Conservation (phyloP, 2,888 invertebrate genomes). For the Apodemia duryi region DNA sequence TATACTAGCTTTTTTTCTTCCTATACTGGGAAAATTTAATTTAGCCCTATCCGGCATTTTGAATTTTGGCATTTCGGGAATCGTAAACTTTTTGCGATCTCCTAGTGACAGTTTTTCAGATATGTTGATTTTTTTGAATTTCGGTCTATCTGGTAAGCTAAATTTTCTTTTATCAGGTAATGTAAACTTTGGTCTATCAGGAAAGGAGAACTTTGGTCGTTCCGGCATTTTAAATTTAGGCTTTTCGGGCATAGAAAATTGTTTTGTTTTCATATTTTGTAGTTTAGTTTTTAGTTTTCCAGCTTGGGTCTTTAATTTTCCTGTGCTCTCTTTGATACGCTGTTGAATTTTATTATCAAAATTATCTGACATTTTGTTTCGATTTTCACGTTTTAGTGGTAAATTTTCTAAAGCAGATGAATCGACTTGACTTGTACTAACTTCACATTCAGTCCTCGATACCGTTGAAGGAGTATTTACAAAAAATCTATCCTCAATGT, state of each 20-base stretch:
- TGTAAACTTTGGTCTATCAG: slow-evolving; percentile 79
- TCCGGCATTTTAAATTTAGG: slow-evolving; percentile 78
- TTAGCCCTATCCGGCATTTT: slow-evolving; percentile 77
- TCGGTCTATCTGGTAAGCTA: slow-evolving; percentile 81
- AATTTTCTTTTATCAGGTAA: slow-evolving; percentile 81
- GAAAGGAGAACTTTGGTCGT: slow-evolving; percentile 72
- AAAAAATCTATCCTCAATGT: slow-evolving; percentile 82
- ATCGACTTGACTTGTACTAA: slow-evolving; percentile 84
- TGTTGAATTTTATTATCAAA: slow-evolving; percentile 81
- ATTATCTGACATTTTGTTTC: slow-evolving; percentile 71
- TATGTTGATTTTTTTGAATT: slow-evolving; percentile 69
- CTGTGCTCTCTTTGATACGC: slow-evolving; percentile 84
- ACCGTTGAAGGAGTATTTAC: slow-evolving; percentile 78
- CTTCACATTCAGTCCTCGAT: slow-evolving; percentile 82
- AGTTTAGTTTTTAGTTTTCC: slow-evolving; percentile 85
- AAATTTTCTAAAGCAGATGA: slow-evolving; percentile 82
- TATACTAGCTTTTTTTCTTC: slow-evolving; percentile 67
- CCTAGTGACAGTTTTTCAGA: slow-evolving; percentile 77
- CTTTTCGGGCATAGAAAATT: slow-evolving; percentile 79
- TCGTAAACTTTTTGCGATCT: slow-evolving; percentile 81
- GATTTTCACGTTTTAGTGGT: slow-evolving; percentile 78
- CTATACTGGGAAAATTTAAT: slow-evolving; percentile 81
- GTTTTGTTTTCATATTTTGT: slow-evolving; percentile 80
- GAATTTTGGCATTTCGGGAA: slow-evolving; percentile 80
- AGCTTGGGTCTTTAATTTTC: slow-evolving; percentile 84